Conservation (phyloP, 2,113 vertebrate genomes). For the Pteronura brasiliensis region DNA sequence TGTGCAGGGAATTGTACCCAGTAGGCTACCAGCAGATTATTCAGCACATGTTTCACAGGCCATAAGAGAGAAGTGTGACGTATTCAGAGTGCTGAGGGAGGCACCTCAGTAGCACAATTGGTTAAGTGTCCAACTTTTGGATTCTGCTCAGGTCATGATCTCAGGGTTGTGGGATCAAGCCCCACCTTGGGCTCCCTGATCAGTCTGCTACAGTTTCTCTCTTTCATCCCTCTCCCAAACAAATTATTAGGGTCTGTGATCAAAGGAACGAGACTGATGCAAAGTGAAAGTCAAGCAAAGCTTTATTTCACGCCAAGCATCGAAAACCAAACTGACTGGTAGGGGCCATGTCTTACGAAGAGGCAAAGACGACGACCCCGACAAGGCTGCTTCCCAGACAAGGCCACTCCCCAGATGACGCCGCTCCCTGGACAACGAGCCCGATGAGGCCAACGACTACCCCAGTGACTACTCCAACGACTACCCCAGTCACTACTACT, state of each 20-base stretch:
- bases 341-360: too few species aligned
- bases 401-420: too few species aligned
- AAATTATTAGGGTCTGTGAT: background rate
- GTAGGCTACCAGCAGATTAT: background rate
- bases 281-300: too few species aligned
- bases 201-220: background rate
- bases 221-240: background rate
- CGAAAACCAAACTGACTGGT: too few species aligned
- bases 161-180: background rate
- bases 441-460: too few species aligned
- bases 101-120: background rate
- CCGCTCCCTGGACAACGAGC: fast-evolving
- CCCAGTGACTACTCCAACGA: too few species aligned
- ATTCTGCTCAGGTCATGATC: background rate
- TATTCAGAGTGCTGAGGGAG: background rate
- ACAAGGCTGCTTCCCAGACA: too few species aligned
- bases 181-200: background rate
- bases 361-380: fast-evolving
- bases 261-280: too few species aligned
- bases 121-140: background rate
- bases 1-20: background rate
- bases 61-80: background rate
- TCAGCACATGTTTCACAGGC: background rate
- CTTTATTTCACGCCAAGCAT: too few species aligned
- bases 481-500: too few species aligned